Evolutionary conservation across 2,888 invertebrate species (phyloP), one percentile per base, ranked within the genome.

Genomic region (Monochamus alternatus): DNA sequence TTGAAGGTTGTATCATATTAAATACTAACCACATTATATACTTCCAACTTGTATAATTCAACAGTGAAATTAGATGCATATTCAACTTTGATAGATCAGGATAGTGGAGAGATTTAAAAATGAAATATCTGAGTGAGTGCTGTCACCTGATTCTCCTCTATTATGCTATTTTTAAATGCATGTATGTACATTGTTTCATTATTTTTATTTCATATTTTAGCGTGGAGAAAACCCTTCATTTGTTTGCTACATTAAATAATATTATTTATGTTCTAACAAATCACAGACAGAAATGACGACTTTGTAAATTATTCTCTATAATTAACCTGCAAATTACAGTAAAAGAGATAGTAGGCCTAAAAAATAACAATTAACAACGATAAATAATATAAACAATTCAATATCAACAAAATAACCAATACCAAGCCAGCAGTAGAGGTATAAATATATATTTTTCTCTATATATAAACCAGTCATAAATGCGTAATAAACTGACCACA

Each of bases 211-310:
- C 22, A 22, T 22, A 22, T 22, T 22, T 22, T 22, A 22, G 22
- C 22, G 22, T 22, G 22, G 1, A 22, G 22, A 1, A 22, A 22
- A 22, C 22, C 22, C 22, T 22, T 22, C 0, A 22, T 22, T 22
- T 22, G 1, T 22, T 22, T 22, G 22, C 51, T n/a, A 10, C 3
- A 51, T 14, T 30, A 64, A 64, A 64, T 64, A 30, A 64, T 64
- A 64, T 47, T 8, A 5, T 47, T 30, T 14, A 60, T 31, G 8
- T 60, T 58, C 64, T 73, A 73, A 59, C 22, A 65, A 73, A 73
- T 73, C 73, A 73, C 73, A 73, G 73, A 73, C 51, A 65, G 7
- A 73, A 73, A 64, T 73, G 73, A 73, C 73, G 73, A 73, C 32
- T 65, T 14, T 44, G 22, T 47, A 64, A 64, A 64, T n/a, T 9